phyloP scores from a whole-genome alignment of 2,113 vertebrate species.

The Hemibagrus wyckioides region DNA sequence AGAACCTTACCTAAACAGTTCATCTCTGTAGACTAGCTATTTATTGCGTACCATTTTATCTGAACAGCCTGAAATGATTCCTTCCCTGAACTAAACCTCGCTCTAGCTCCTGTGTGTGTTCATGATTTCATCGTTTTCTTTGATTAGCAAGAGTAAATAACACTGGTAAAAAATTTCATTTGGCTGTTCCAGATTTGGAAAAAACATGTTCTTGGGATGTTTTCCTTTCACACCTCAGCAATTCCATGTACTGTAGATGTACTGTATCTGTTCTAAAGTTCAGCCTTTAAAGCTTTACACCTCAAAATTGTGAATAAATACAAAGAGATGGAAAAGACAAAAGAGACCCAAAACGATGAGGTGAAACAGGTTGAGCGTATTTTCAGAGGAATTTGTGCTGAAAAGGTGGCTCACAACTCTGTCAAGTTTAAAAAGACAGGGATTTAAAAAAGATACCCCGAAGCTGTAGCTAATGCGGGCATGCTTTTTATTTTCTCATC shows the following conservation, averaged over 20 bases:
- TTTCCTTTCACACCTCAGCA: neutral
- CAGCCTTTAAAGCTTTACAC: neutral
- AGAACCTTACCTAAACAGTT: neutral
- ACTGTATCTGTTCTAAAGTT: neutral
- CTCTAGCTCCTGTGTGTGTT: neutral
- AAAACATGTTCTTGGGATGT: neutral
- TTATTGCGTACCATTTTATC: neutral
- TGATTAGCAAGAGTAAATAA: neutral
- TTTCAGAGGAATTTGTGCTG: constrained; percentile 5
- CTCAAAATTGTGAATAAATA: neutral
- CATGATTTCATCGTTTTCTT: neutral
- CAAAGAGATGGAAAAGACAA: neutral
- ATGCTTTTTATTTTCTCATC: neutral
- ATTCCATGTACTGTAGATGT: neutral
- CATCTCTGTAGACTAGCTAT: neutral
- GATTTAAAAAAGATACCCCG: neutral
- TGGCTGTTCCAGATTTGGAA: neutral
- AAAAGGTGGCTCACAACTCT: neutral
- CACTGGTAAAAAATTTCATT: neutral
- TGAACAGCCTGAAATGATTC: neutral
- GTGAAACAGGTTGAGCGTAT: neutral
- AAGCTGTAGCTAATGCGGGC: neutral
- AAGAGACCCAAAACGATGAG: neutral
- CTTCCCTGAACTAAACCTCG: neutral
- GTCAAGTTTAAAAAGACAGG: neutral